These are phyloP conservation scores for Zoanthus gigantus DNA, from an alignment of 92 coral and sea anemone genomes.

Conservation along the genomic window DNA sequence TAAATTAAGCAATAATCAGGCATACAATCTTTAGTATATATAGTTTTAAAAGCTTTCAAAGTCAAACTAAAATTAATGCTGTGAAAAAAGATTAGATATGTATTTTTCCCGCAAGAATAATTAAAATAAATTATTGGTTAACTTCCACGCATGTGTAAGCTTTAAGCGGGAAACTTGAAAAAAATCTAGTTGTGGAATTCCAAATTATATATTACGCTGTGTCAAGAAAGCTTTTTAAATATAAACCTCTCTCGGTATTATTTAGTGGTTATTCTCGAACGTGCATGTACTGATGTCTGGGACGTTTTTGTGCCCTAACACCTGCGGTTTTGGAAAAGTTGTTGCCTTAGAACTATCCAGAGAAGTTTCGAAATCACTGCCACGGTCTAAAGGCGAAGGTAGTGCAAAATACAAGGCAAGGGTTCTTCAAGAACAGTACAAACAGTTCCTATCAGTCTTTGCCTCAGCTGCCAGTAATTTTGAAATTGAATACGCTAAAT, in stretches of 20 bases:
- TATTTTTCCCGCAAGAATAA: not conserved
- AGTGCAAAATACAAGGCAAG: slow-evolving; percentile 56
- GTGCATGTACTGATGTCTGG: slow-evolving; percentile 43
- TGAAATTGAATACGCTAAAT: slow-evolving; percentile 37
- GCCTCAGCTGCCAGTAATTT: slow-evolving; percentile 32
- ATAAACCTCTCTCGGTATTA: not conserved
- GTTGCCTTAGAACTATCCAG: slow-evolving; percentile 51
- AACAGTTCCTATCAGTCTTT: slow-evolving; percentile 29
- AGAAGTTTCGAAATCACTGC: slow-evolving; percentile 9
- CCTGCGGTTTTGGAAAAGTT: slow-evolving; percentile 62
- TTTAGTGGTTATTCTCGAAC: not conserved
- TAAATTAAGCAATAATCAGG: not conserved
- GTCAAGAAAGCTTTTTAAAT: not conserved
- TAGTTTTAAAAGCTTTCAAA: not conserved
- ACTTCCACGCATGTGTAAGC: not conserved
- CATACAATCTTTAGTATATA: not conserved
- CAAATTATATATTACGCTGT: not conserved
- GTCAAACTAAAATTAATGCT: not conserved
- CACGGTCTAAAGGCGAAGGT: slow-evolving; percentile 49
- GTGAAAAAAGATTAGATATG: not conserved
- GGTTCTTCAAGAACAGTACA: slow-evolving; percentile 53
- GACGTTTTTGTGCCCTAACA: slow-evolving; percentile 66
- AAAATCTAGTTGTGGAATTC: slow-evolving; percentile 5
- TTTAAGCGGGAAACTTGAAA: slow-evolving; percentile 31
- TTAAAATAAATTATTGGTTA: not conserved